Base-by-base conservation (phyloP, 1,140 invertebrate genomes). In the Sitodiplosis mosellana region DNA sequence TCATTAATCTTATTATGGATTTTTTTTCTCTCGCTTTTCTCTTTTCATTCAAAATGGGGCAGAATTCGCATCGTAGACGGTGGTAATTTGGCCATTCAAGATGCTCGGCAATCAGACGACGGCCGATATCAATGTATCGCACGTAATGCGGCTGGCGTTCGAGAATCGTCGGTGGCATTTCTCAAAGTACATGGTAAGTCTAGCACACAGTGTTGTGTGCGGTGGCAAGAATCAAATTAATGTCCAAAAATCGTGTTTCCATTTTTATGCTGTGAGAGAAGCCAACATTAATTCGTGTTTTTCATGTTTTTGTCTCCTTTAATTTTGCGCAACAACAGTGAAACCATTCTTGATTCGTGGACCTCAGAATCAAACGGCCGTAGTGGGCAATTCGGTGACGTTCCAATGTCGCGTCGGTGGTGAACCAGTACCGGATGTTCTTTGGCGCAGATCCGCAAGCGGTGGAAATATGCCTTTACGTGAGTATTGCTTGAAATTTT, bases 61-160 rank as follows among this genome's bases (percentile, higher is more conserved):
- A 82, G 84, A 57, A 76, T 89, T 53, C 78, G 80, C 53, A 72
- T 93, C 48, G 78, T 80, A 2, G 78, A 81, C 53, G 86, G 77
- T 22, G 85, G 81, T 1, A 85, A 83, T 65, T 69, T 91, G 47
- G 77, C 82, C 40, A 85, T 92, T 54, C 80, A 82, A 58, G 79
- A 87, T 60, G 76, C 82, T 0, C 72, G 78, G 47, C 76, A 81
- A 58, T 74, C 74, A 15, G 88, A 93, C 60, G 78, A 81, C 53
- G 88, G 87, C 7, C 69, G 77, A 49, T 93, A 90, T 61, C 77
- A 83, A 53, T 93, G 88, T 59, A 69, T 88, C 17, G 87, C 86
- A 1, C 77, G 78, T 56, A 92, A 91, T 67, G 75, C 80, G 17
- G 87, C 81, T 3, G 88, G 85, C 21, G 74, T 75, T 6, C 69